A percentile compares a stretch with the other conserved stretches of the same genome.
phyloP scores from a whole-genome alignment of 1,140 invertebrate genomes.

The Lepidostoma basale region DNA sequence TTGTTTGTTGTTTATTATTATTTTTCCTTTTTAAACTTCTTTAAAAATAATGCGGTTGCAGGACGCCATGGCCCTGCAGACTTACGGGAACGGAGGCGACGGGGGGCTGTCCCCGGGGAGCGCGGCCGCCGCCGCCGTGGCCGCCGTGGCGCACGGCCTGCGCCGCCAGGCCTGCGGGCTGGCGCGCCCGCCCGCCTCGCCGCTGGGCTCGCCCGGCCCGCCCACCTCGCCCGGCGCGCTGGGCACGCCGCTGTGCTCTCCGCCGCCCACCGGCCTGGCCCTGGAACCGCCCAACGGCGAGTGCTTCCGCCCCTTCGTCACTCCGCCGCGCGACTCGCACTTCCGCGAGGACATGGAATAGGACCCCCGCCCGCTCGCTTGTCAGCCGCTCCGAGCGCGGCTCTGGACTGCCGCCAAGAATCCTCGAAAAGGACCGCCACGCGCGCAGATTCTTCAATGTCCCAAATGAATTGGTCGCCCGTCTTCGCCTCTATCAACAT shows the following conservation, averaged over 20 bases:
- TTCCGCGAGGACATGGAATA: constrained; percentile 41
- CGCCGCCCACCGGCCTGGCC: constrained; percentile 55
- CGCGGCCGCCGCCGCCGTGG: constrained; percentile 74
- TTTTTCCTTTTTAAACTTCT: too few species aligned
- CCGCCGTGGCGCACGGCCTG: constrained; percentile 71
- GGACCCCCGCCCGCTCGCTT: too few species aligned
- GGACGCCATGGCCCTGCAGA: constrained; percentile 58
- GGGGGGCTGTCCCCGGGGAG: constrained; percentile 68
- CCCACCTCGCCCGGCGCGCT: constrained; percentile 56
- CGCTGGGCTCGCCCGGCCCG: constrained; percentile 53
- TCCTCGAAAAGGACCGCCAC: too few species aligned
- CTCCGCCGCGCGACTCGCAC: constrained; percentile 53
- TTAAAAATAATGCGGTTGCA: too few species aligned
- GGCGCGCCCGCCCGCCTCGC: constrained; percentile 54
- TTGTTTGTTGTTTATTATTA: too few species aligned
- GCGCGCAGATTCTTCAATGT: too few species aligned
- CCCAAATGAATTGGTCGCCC: too few species aligned
- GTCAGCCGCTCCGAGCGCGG: too few species aligned
- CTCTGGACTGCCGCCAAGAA: too few species aligned
- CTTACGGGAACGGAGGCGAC: constrained; percentile 62
- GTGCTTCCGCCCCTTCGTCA: constrained; percentile 57
- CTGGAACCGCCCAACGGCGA: constrained; percentile 51
- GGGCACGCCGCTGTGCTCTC: constrained; percentile 56
- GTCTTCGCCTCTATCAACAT: too few species aligned
- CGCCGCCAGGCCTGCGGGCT: constrained; percentile 60